A percentile compares a stretch with the other conserved stretches of the same genome.
Conservation (phyloP, 2,888 invertebrate genomes). For the Sminthurinus aureus region DNA sequence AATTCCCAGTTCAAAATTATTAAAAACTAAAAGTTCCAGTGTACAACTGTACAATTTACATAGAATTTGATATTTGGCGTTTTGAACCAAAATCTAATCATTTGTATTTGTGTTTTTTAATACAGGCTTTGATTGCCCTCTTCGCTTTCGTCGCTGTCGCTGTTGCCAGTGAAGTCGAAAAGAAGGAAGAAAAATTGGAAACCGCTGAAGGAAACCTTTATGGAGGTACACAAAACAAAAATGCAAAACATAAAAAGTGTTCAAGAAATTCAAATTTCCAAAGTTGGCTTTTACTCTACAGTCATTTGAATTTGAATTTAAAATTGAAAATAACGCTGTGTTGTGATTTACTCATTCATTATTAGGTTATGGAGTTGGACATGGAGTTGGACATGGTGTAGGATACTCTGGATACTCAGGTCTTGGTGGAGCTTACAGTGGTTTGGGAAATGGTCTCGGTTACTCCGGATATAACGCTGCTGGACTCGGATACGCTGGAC, state of each 20-base stretch:
- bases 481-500: not conserved
- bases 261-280: too few species aligned
- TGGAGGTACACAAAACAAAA: slow-evolving; percentile 10
- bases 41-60: not conserved
- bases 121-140: slow-evolving; percentile 40
- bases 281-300: too few species aligned
- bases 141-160: slow-evolving; percentile 45
- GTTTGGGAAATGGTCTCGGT: not conserved
- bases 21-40: not conserved
- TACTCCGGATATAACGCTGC: not conserved
- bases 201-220: slow-evolving; percentile 47
- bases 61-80: not conserved
- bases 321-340: too few species aligned
- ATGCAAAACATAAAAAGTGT: too few species aligned
- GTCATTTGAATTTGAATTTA: too few species aligned
- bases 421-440: slow-evolving; percentile 14
- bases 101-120: not conserved
- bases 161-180: slow-evolving; percentile 45
- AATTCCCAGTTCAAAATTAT: not conserved
- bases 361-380: slow-evolving; percentile 27
- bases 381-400: slow-evolving; percentile 19
- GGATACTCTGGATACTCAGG: not conserved
- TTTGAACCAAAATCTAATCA: not conserved
- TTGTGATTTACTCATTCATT: too few species aligned
- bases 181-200: slow-evolving; percentile 35